Evolutionary conservation across 2,113 vertebrate genomes (phyloP), one percentile per base, ranked within the genome.

Genomic region (Sylvilagus bachmani): DNA sequence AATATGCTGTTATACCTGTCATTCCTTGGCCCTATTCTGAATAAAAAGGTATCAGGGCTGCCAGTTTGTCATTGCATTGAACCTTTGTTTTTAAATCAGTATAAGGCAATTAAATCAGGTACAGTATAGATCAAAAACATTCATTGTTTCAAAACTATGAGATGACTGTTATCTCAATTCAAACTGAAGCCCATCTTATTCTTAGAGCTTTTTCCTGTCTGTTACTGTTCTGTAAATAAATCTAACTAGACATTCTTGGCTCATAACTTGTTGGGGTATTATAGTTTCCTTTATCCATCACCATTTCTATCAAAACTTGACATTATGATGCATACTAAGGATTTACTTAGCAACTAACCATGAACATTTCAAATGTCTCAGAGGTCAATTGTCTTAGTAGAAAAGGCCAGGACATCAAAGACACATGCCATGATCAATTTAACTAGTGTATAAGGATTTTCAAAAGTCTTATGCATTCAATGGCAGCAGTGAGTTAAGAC

Each of bases 181-280:
- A 86, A 86, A 85, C 86, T 71, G 66, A 86, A 69, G n/a, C 29
- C 44, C n/a, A 24, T 67, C n/a, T 75, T 86, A 62, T 89, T 86
- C 77, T 49, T 44, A 92, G 11, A 36, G 71, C 14, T 83, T 89
- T 77, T n/a, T 33, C 49, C 64, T 88, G 66, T 74, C 88, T 69
- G 9, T 73, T 86, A 29, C n/a, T 91, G 71, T 70, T n/a, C 82
- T 80, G 66, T 77, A 90, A 69, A 62, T 69, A 81, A 87, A 92
- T 78, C 61, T 69, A 61, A 58, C 80, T 29, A 53, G 79, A 85
- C 36, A 25, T 91, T 91, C 79, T 61, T 82, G 55, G 55, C 38
- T 85, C 53, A 38, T 71, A 67, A 64, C n/a, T 83, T 93, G 71
- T 86, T 78, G 64, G 69, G 33, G n/a, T 74, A 19, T 81, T 73